These are phyloP conservation scores for Caenorhabditis brenneri DNA, from an alignment of 1,140 invertebrate genomes.

Conservation along the genomic window DNA sequence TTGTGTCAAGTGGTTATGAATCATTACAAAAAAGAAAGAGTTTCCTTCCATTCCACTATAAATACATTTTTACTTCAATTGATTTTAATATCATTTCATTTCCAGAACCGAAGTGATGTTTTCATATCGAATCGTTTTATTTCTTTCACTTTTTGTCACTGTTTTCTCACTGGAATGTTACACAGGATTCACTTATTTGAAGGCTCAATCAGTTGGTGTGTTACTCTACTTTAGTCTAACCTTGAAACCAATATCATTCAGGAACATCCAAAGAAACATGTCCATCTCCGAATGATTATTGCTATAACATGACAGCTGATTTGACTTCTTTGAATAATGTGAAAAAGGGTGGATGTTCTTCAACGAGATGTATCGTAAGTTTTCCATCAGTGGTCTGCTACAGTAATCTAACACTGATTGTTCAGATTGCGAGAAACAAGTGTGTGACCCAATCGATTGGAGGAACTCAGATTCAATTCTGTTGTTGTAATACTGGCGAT, in stretches of 20 bases:
- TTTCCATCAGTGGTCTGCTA: too few relatives aligned
- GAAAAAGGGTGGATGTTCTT: constrained; percentile 44
- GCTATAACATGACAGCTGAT: constrained; percentile 42
- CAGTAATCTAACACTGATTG: too few relatives aligned
- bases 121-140: background rate
- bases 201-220: constrained; percentile 9
- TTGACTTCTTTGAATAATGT: constrained; percentile 5
- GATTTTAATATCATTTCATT: background rate
- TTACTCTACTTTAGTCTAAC: background rate
- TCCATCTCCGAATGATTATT: constrained; percentile 27
- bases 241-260: background rate
- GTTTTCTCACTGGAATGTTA: constrained; percentile 31
- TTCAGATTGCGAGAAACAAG: constrained; percentile 43
- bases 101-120: background rate
- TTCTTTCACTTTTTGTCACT: background rate
- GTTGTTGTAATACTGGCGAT: constrained; percentile 45
- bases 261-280: constrained; percentile 39
- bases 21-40: too few relatives aligned
- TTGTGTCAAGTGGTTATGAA: background rate
- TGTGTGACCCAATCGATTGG: constrained; percentile 25
- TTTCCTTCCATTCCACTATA: background rate
- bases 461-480: constrained; percentile 24
- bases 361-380: constrained; percentile 35
- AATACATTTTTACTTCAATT: background rate
- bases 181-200: constrained; percentile 44